Percentiles rank a stretch among this genome's conserved stretches.
phyloP scores from a whole-genome alignment of 1,140 invertebrate genomes.

The Conopomorpha cramerella region DNA sequence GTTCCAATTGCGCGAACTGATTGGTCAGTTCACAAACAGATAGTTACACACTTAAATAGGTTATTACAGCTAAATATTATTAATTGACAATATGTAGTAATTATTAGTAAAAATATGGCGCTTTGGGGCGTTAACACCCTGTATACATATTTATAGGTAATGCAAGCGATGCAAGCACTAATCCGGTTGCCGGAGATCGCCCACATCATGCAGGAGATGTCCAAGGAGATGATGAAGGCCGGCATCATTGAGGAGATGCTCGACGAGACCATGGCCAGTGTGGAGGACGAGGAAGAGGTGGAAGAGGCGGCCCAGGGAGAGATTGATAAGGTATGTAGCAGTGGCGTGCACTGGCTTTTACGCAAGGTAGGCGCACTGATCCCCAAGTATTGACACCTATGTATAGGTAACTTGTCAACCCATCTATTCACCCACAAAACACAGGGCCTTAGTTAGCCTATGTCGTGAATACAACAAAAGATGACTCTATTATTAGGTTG shows the following conservation, averaged over 20 bases:
- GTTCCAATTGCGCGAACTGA: no score
- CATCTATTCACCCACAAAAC: no score
- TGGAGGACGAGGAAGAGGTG: conserved; percentile 89
- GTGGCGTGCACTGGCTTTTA: not conserved
- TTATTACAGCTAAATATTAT: no score
- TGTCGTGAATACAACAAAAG: no score
- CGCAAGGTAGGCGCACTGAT: not conserved
- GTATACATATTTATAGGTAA: conserved; percentile 57
- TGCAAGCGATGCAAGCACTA: conserved; percentile 95
- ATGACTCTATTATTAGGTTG: no score
- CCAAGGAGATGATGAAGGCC: conserved; percentile 99
- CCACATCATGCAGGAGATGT: conserved; percentile 95
- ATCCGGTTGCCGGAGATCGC: conserved; percentile 92
- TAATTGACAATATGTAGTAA: no score
- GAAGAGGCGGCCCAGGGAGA: conserved; percentile 92
- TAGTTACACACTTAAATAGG: no score
- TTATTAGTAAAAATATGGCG: no score
- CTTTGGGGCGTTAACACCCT: no score
- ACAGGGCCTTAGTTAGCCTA: no score
- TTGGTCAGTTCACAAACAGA: no score
- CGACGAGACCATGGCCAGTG: conserved; percentile 93
- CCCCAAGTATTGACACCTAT: not conserved
- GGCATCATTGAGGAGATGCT: conserved; percentile 99
- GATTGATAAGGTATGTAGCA: conserved; percentile 78
- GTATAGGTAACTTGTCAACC: no score